Base-by-base conservation (phyloP, 2,113 vertebrate genomes). In the Hippocampus guttulatus region DNA sequence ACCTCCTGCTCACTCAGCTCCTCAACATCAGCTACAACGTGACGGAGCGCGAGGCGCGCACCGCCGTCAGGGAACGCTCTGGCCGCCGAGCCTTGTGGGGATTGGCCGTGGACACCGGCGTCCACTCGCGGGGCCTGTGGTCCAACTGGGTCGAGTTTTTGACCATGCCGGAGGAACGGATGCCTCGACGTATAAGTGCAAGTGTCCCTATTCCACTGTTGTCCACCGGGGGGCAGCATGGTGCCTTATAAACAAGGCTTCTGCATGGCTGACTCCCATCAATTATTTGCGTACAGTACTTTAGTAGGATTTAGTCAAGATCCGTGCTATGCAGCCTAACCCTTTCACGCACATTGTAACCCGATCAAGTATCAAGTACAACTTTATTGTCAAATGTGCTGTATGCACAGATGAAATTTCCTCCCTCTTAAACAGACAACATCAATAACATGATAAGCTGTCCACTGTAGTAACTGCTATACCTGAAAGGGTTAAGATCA, bases 11-110 rank as follows among this genome's bases (percentile, higher is more conserved):
- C 21, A 90, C 95, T 69, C 97, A 99, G 91, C 77, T 97, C 61
- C 88, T 97, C 74, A 98, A 99, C 84, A 89, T 98, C 91, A 98
- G 96, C 91, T 94, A 93, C 90, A 98, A 99, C 0, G 92, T 97
- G 85, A 99, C 97, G 0, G 95, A 98, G 88, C 93, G 96, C 3
- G 97, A 99, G 89, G 95, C 93, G 1, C 93, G 96, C 45, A 75
- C 92, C 25, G 96, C 95, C 70, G 88, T 95, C 49, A 90, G 95
- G 12, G 93, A 96, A 79, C 95, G 93, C 86, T 92, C 89, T 0
- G 94, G 93, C 20, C 93, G 83, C 82, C 92, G 91, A 0, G 84
- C 92, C 25, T 91, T 91, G 73, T 95, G 95, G 1, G 96, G 97
- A n/a, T 93, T 98, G n/a, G 86, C 95, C 0, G 90, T 98, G 72